Percentiles rank a stretch among this genome's conserved stretches.
phyloP scores from a whole-genome alignment of 2,888 invertebrate species.

The Sceliomorpha sp. region DNA sequence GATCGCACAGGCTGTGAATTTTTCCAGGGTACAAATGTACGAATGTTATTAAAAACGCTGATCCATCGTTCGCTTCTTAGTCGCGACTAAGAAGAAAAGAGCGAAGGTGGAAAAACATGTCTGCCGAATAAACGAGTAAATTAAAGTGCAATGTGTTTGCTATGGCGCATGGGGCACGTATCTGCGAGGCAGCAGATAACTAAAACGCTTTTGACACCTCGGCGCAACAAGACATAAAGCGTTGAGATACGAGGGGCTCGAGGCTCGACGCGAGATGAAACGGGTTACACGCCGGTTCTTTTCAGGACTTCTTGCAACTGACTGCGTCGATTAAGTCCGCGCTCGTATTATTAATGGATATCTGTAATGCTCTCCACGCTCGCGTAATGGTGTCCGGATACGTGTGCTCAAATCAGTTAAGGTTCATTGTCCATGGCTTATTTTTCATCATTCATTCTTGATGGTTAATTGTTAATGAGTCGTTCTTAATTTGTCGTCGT shows the following conservation, averaged over 20 bases:
- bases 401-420: conserved; percentile 33
- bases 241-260: conserved; percentile 61
- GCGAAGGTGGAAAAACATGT: conserved; percentile 1
- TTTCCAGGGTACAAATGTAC: too few species aligned
- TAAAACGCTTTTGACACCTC: conserved; percentile 71
- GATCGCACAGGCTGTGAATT: too few species aligned
- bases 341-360: conserved; percentile 60
- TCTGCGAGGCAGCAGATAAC: conserved; percentile 64
- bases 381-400: conserved; percentile 31
- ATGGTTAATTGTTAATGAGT: conserved; percentile 49
- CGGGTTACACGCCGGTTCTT: conserved; percentile 48
- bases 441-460: conserved; percentile 29
- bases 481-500: conserved; percentile 33
- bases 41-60: too few species aligned
- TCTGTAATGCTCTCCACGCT: conserved; percentile 50
- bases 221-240: conserved; percentile 63
- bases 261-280: conserved; percentile 37
- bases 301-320: conserved; percentile 53
- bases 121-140: conserved; percentile 42
- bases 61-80: too few species aligned
- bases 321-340: conserved; percentile 61
- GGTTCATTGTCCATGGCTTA: conserved; percentile 34
- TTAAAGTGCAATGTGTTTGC: conserved; percentile 45
- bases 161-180: conserved; percentile 43
- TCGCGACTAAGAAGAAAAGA: not conserved